A percentile compares a stretch with the other conserved stretches of the same genome.
These are phyloP conservation scores for Apamea anceps DNA, from an alignment of 2,888 invertebrate genomes.

Conservation along the genomic window DNA sequence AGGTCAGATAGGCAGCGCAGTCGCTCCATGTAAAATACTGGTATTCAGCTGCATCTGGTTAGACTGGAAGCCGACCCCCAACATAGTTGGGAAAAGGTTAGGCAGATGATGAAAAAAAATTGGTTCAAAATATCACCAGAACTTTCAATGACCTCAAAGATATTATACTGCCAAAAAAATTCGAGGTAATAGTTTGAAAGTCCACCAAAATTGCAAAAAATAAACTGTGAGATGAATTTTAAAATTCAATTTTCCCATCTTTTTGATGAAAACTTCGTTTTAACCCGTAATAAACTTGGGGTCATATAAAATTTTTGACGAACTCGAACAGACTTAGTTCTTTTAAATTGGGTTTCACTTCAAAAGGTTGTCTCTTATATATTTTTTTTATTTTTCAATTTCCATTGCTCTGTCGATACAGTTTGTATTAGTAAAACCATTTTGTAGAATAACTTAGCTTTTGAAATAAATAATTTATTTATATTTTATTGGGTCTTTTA, in stretches of 20 bases:
- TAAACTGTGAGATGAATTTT: conserved; percentile 15
- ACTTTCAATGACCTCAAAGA: neutral
- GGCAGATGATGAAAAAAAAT: neutral
- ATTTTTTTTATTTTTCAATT: conserved; percentile 29
- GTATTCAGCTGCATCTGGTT: too few species aligned
- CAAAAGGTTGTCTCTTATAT: conserved; percentile 30
- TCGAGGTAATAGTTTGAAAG: neutral
- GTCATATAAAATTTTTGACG: conserved; percentile 46
- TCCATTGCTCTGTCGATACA: neutral
- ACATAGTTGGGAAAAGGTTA: too few species aligned
- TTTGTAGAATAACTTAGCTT: conserved; percentile 30
- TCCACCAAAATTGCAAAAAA: conserved; percentile 4
- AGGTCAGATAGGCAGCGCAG: too few species aligned
- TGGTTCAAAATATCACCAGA: neutral
- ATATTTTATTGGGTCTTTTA: conserved; percentile 20
- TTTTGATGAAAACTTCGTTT: conserved; percentile 29
- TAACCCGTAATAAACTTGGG: conserved; percentile 42
- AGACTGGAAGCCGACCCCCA: too few species aligned
- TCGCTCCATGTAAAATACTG: too few species aligned
- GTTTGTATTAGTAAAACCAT: conserved; percentile 33
- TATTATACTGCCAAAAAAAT: neutral
- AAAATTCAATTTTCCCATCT: conserved; percentile 28
- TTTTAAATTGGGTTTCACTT: conserved; percentile 54
- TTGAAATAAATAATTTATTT: conserved; percentile 32
- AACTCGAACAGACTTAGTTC: conserved; percentile 41